A percentile compares a stretch with the other conserved stretches of the same genome.
These are phyloP conservation scores for Mirounga angustirostris DNA, from an alignment of 2,113 vertebrate species.

Conservation along the genomic window DNA sequence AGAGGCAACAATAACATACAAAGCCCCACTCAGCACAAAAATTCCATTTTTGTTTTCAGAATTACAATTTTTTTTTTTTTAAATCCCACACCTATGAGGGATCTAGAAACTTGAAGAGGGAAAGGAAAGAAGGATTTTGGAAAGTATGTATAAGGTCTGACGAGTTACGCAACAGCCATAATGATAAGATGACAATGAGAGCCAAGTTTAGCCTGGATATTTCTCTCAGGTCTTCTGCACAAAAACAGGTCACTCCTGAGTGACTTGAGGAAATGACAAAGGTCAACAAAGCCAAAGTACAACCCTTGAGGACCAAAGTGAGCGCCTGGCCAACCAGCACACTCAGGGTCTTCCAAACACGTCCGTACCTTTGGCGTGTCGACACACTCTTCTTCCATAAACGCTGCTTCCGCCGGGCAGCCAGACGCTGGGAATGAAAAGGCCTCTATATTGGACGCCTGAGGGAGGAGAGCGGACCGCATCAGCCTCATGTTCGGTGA, in stretches of 20 bases:
- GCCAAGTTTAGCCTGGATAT: not conserved
- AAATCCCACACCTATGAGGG: not conserved
- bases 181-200: not conserved
- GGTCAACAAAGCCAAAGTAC: constrained; percentile 3
- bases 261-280: not conserved
- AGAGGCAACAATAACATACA: not conserved
- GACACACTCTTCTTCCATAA: constrained; percentile 95
- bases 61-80: not conserved
- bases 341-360: not conserved
- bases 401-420: constrained; percentile 91
- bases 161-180: fast-evolving
- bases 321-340: not conserved
- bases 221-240: not conserved
- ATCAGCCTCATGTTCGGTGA: constrained; percentile 92
- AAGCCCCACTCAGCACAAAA: not conserved
- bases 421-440: constrained; percentile 92
- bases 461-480: constrained; percentile 91
- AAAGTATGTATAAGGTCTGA: not conserved
- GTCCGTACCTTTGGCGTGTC: constrained; percentile 94
- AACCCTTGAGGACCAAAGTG: not conserved
- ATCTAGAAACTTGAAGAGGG: not conserved
- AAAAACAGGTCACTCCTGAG: not conserved
- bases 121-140: not conserved
- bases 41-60: constrained; percentile 34
- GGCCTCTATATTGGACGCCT: constrained; percentile 89